Base-by-base conservation (phyloP, 37 sponge, comb jelly and placozoan species). In the Corticium candelabrum region DNA sequence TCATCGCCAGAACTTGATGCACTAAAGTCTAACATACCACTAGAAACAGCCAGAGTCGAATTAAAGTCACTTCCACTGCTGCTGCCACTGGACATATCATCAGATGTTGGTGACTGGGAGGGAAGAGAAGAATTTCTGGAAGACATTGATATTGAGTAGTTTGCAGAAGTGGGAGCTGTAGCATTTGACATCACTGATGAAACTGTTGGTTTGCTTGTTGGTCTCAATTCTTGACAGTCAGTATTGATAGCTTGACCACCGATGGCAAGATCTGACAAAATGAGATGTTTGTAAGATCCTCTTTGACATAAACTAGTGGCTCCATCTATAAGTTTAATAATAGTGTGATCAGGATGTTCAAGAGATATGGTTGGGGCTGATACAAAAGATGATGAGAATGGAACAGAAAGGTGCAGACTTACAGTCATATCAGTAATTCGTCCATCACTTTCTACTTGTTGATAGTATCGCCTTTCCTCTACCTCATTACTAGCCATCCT, bases 321-420 rank as follows among this genome's bases (percentile, higher is more conserved):
- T 5, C 77, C 69, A 57, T 85, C 40, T n/a, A 86, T 32, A 1
- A 94, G 85, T 0, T 68, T 40, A 1, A 94, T 81, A 36, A 56
- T 34, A 0, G 89, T 90, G 11, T 91, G 91, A 78, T 94, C 95
- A 38, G 95, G 95, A 73, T 94, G 95, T 1, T 75, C 50, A 21
- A 94, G 87, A 21, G 74, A 68, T 29, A 94, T 73, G 0, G 88
- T 83, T 31, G 94, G 94, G 2, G 85, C 67, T 74, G 80, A 87
- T 32, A 85, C 77, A 1, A 41, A 50, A 36, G 68, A 74, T 2
- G 85, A 75, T 34, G 79, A 78, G 68, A 70, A 86, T 0, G 88
- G 81, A 21, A 82, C 39, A 27, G 84, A 77, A 5, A 94, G 76
- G n/a, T 90, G 86, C 0, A 94, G 79, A 27, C 68, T 75, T 2